Base-by-base conservation (phyloP, 2,113 vertebrate genomes). In the Merops nubicus region DNA sequence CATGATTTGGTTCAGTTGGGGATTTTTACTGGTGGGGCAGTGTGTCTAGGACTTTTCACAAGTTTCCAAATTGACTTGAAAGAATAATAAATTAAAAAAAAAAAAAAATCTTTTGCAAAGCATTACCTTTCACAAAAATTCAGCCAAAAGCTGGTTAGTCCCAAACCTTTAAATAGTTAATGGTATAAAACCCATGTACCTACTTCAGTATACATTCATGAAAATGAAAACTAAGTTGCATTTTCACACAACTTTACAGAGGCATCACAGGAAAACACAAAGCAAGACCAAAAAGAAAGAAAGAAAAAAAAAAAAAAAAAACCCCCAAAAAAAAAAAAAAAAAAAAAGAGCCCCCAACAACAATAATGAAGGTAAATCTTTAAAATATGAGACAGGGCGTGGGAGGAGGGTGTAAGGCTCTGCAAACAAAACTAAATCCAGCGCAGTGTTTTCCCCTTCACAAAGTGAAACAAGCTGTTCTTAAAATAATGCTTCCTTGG, bases 401-500 rank as follows among this genome's bases (percentile, higher is more conserved):
- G 1, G 53, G 43, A 74, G 84, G 45, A 20, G 29, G 47, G 45
- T 15, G 8, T 60, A 91, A 80, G 81, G 18, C 40, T 93, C 38
- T 31, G 59, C 67, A 97, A 94, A 93, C 45, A 95, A 83, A 94
- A 82, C 63, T 73, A 88, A 90, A 92, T 65, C 50, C 54, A 88
- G 40, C 11, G 25, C 38, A 57, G n/a, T 73, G 59, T 85, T 96
- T 95, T 50, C 36, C 51, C 34, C 72, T 78, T 88, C 93, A 94
- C 72, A 85, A 95, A 96, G 68, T 89, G 67, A 94, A 96, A 95
- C 68, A 92, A 88, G 64, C 73, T 64, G 63, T n/a, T 80, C 23
- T 87, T 93, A 88, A 87, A 85, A 91, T 86, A 94, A 96, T 92
- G 43, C 57, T 77, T 95, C 92, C 67, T 69, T 83, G 59, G 64